Percentiles rank a stretch among this genome's conserved stretches.
Evolutionary conservation across 2,888 invertebrate species (phyloP).

Genomic region (Sarcophaga variegata): DNA sequence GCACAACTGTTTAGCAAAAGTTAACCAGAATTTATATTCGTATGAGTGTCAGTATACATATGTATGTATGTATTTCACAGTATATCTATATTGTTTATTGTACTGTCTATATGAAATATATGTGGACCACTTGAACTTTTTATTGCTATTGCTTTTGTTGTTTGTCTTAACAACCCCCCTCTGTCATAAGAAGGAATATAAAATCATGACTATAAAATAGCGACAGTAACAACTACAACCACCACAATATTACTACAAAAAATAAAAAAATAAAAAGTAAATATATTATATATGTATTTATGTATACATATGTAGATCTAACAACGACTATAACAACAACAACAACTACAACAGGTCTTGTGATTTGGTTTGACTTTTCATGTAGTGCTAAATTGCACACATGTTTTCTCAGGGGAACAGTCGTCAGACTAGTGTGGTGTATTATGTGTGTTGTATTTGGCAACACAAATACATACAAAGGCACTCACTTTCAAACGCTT

Average conservation of each 20-base stretch:
- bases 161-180: slow-evolving; percentile 71
- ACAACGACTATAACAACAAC: not conserved
- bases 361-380: slow-evolving; percentile 67
- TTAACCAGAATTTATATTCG: slow-evolving; percentile 17
- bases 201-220: slow-evolving; percentile 43
- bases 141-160: slow-evolving; percentile 32
- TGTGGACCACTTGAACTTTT: slow-evolving; percentile 60
- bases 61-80: slow-evolving; percentile 42
- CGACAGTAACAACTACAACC: slow-evolving; percentile 11
- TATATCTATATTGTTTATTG: slow-evolving; percentile 9
- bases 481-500: slow-evolving; percentile 4
- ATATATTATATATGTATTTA: slow-evolving; percentile 52
- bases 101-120: slow-evolving; percentile 52
- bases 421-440: slow-evolving; percentile 39
- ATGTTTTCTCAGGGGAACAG: slow-evolving; percentile 73
- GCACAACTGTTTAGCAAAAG: slow-evolving; percentile 46
- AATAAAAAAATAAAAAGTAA: slow-evolving; percentile 11
- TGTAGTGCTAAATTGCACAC: slow-evolving; percentile 78
- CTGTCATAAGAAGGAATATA: slow-evolving; percentile 14
- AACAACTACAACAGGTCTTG: slow-evolving; percentile 50
- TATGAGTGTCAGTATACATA: slow-evolving; percentile 7
- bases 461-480: slow-evolving; percentile 18
- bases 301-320: slow-evolving; percentile 46
- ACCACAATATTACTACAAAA: slow-evolving; percentile 10
- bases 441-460: slow-evolving; percentile 28